Percentiles rank a stretch among this genome's conserved stretches.
Conservation (phyloP, 2,797 vertebrate genomes). For the Lerista edwardsae region DNA sequence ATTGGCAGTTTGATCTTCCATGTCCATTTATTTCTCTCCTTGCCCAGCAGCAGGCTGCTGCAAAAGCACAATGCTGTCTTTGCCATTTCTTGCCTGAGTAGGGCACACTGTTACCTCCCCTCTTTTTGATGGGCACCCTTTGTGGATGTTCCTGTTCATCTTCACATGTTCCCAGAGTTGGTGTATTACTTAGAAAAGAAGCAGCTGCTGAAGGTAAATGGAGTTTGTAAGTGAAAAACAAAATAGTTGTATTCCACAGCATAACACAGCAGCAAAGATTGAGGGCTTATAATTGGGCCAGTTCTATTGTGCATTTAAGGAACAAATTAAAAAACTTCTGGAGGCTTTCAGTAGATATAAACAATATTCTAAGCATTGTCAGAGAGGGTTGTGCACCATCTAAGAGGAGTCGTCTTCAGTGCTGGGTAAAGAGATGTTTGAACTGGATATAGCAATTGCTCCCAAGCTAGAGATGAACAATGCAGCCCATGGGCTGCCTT, state of each 20-base stretch:
- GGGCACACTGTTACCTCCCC: not conserved
- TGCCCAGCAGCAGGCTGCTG: not conserved
- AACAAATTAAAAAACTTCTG: not conserved
- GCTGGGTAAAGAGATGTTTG: not conserved
- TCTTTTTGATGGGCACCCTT: conserved; percentile 8
- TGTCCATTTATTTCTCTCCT: not conserved
- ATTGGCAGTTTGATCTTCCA: conserved; percentile 18
- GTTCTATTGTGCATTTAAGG: not conserved
- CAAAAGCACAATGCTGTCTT: not conserved
- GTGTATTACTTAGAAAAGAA: not conserved
- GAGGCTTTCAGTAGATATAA: not conserved
- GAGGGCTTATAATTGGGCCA: not conserved
- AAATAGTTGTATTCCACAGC: not conserved
- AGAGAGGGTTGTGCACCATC: not conserved
- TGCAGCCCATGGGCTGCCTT: not conserved
- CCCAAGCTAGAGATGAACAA: not conserved
- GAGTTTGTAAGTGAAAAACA: not conserved
- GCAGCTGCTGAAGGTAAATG: not conserved
- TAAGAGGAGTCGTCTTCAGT: not conserved
- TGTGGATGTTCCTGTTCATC: conserved; percentile 10
- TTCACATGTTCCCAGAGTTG: not conserved
- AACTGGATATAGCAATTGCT: not conserved
- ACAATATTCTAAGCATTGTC: not conserved
- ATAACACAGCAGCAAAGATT: not conserved
- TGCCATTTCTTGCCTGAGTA: not conserved